phyloP scores from a whole-genome alignment of 2,113 vertebrate species.

The Natator depressus region DNA sequence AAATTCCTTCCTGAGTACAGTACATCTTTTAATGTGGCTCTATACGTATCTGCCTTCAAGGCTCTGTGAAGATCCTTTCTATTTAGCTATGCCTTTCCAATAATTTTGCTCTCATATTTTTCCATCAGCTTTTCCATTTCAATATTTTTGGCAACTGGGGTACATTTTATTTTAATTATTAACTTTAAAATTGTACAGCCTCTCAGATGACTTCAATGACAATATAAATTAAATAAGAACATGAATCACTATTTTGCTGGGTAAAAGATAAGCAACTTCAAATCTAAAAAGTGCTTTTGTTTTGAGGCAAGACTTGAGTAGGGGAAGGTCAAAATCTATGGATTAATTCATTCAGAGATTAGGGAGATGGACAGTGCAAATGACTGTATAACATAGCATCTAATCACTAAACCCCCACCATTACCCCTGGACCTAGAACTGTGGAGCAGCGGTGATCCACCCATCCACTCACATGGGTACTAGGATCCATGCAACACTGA shows the following conservation, averaged over 20 bases:
- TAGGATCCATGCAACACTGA: too few relatives aligned
- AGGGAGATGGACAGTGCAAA: too few relatives aligned
- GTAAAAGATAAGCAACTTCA: too few relatives aligned
- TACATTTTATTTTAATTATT: background rate
- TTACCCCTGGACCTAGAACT: too few relatives aligned
- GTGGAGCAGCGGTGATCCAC: too few relatives aligned
- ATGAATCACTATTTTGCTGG: background rate
- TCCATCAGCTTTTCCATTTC: background rate
- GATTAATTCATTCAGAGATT: background rate
- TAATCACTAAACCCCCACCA: too few relatives aligned
- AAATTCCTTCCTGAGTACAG: background rate
- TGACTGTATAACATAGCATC: too few relatives aligned
- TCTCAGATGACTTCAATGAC: background rate
- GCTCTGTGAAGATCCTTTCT: too few relatives aligned
- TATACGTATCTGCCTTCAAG: background rate
- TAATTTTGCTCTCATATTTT: background rate
- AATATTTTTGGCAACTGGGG: background rate
- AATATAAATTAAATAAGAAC: background rate
- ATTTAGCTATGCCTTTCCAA: background rate
- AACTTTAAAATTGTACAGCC: background rate
- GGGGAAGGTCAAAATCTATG: background rate
- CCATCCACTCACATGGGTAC: too few relatives aligned
- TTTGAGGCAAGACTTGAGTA: background rate
- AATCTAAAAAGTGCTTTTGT: background rate
- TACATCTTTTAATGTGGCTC: background rate